phyloP scores from a whole-genome alignment of 2,888 invertebrate genomes.

The Notodonta dromedarius region DNA sequence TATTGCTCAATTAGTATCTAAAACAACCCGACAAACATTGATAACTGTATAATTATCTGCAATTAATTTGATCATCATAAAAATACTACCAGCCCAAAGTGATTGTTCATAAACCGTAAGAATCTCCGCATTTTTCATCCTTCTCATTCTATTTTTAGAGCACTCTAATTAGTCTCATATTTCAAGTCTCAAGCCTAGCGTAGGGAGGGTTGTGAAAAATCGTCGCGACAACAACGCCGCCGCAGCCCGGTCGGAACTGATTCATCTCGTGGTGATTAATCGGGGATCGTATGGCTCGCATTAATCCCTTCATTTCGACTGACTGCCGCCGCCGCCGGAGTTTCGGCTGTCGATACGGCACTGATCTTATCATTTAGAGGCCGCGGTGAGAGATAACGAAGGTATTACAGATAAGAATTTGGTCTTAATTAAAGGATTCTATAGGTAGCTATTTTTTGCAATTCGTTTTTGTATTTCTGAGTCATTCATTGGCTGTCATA shows the following conservation, averaged over 20 bases:
- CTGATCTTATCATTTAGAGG: not conserved
- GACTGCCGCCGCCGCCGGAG: conserved; percentile 19
- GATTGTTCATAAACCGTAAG: no score
- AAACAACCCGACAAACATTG: no score
- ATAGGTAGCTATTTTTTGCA: no score
- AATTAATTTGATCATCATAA: no score
- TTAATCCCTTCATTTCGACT: conserved; percentile 42
- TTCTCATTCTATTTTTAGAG: not conserved
- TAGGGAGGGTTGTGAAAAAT: conserved; percentile 20
- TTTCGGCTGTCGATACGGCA: conserved; percentile 12
- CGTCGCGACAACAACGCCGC: conserved; percentile 7
- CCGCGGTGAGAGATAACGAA: not conserved
- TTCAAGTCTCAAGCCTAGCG: conserved; percentile 1
- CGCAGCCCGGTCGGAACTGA: conserved; percentile 16
- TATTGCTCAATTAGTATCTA: no score
- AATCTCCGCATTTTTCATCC: not conserved
- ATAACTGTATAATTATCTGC: no score
- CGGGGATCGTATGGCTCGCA: conserved; percentile 23
- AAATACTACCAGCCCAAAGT: no score
- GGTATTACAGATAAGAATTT: not conserved
- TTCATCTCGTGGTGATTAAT: conserved; percentile 37
- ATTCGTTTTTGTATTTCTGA: no score
- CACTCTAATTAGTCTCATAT: conserved; percentile 5
- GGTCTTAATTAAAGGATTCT: not conserved
- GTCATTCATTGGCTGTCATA: no score